These are phyloP conservation scores for Cephus spinipes DNA, from an alignment of 2,888 invertebrate genomes.

Conservation along the genomic window DNA sequence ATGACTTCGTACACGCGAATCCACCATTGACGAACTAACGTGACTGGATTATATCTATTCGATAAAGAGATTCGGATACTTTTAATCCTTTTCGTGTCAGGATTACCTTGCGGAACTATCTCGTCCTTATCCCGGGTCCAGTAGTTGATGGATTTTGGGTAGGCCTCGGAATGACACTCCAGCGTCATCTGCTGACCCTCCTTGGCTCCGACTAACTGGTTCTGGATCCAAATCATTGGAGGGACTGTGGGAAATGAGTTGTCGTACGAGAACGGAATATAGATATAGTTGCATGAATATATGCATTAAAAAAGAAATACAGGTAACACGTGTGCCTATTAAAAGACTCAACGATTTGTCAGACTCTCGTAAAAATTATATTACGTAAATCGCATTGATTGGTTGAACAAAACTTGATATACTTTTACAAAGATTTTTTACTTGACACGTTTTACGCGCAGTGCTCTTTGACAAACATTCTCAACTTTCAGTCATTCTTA, in stretches of 20 bases:
- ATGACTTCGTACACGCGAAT: not conserved
- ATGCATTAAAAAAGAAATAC: not conserved
- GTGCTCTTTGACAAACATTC: not conserved
- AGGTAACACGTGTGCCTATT: not conserved
- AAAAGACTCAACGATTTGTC: not conserved
- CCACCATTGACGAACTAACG: not conserved
- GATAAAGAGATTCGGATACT: not conserved
- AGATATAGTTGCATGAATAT: conserved; percentile 1
- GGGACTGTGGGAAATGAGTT: conserved; percentile 64
- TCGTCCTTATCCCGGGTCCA: conserved; percentile 70
- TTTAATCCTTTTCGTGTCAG: not conserved
- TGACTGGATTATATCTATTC: not conserved
- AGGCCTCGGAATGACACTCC: conserved; percentile 71
- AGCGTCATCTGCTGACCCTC: conserved; percentile 69
- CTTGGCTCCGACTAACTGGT: conserved; percentile 70
- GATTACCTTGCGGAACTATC: conserved; percentile 68
- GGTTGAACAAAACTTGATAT: not conserved
- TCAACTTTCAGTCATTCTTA: not conserved
- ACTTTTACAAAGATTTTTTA: not conserved
- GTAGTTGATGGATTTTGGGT: conserved; percentile 72
- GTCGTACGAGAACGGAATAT: conserved; percentile 2
- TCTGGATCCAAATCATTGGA: conserved; percentile 71
- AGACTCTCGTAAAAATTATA: not conserved
- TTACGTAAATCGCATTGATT: not conserved
- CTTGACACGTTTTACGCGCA: not conserved